A percentile compares a stretch with the other conserved stretches of the same genome.
Conservation (phyloP, 2,113 vertebrate genomes). For the Microcebus murinus region DNA sequence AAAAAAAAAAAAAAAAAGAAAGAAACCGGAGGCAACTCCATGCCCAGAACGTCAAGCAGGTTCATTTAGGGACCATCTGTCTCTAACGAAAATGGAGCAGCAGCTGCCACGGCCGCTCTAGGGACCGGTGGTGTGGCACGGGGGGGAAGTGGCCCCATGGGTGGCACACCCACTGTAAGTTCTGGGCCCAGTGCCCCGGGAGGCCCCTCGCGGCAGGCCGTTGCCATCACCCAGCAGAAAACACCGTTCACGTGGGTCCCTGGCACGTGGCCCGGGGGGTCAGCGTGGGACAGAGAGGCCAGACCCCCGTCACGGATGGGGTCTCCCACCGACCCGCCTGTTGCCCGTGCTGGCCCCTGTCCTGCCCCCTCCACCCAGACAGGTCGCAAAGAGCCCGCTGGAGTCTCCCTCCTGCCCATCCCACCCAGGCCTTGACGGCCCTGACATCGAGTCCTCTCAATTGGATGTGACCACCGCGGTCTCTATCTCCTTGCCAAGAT, state of each 20-base stretch:
- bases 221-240: neutral
- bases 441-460: too few species aligned
- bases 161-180: neutral
- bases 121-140: neutral
- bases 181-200: neutral
- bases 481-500: too few species aligned
- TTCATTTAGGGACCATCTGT: neutral
- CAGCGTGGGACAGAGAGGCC: neutral
- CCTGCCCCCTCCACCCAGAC: too few species aligned
- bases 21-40: neutral
- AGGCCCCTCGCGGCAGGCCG: neutral
- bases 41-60: neutral
- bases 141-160: neutral
- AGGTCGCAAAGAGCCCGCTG: neutral
- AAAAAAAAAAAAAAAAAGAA: too few species aligned
- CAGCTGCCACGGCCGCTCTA: neutral
- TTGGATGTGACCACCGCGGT: too few species aligned
- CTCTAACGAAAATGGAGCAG: neutral
- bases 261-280: neutral
- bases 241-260: neutral
- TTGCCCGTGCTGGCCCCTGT: too few species aligned
- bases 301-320: fast-evolving
- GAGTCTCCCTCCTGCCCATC: neutral
- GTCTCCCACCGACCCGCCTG: neutral
- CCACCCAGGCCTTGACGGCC: neutral